Percentiles rank a stretch among this genome's conserved stretches.
Conservation (phyloP, 1,140 invertebrate species). For the Neodiprion virginianus region DNA sequence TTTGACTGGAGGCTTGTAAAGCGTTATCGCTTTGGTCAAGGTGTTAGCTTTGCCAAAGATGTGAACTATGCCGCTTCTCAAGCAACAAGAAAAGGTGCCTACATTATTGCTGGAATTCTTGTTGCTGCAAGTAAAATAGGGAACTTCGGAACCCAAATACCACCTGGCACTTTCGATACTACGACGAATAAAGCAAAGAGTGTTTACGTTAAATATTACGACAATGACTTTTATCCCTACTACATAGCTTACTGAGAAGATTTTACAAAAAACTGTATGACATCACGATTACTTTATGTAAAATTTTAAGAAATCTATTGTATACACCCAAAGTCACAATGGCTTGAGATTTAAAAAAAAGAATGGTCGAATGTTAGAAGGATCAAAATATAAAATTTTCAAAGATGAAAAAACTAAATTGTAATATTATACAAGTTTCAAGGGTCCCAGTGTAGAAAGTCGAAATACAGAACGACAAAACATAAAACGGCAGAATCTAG, state of each 20-base stretch:
- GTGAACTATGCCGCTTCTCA: background rate
- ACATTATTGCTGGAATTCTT: background rate
- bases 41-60: background rate
- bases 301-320: too few species aligned
- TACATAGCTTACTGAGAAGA: background rate
- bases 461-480: too few species aligned
- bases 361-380: too few species aligned
- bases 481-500: too few species aligned
- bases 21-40: background rate
- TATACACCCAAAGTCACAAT: too few species aligned
- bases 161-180: background rate
- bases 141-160: background rate
- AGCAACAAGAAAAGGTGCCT: background rate
- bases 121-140: background rate
- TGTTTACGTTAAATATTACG: background rate
- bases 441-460: too few species aligned
- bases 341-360: too few species aligned
- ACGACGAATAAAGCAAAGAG: background rate
- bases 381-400: too few species aligned
- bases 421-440: too few species aligned
- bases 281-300: too few species aligned
- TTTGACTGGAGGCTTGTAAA: background rate
- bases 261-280: too few species aligned
- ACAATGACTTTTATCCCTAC: constrained; percentile 3
- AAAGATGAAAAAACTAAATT: too few species aligned